A percentile compares a stretch with the other conserved stretches of the same genome.
Conservation (phyloP, 2,888 invertebrate species). For the Volucella bombylans region DNA sequence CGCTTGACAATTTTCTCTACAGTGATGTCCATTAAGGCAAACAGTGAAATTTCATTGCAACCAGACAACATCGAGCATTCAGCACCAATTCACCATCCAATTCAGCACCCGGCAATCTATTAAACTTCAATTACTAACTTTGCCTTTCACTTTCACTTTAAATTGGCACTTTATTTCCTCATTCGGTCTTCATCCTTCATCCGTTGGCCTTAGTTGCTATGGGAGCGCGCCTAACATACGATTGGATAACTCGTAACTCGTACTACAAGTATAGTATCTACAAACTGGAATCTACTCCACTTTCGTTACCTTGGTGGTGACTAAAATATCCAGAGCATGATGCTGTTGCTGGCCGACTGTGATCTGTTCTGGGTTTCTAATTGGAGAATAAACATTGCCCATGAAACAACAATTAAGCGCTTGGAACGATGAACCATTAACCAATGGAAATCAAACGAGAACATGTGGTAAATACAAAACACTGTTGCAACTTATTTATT, state of each 20-base stretch:
- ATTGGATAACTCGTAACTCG: too few species aligned
- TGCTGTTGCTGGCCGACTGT: conserved; percentile 21
- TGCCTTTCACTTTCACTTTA: background rate
- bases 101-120: conserved; percentile 48
- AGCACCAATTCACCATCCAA: conserved; percentile 6
- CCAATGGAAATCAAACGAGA: conserved; percentile 40
- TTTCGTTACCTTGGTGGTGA: background rate
- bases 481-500: conserved; percentile 57
- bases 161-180: conserved; percentile 14
- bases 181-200: conserved; percentile 10
- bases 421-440: conserved; percentile 56
- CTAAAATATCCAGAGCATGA: conserved; percentile 22
- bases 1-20: conserved; percentile 21
- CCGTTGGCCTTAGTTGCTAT: background rate
- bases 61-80: conserved; percentile 31
- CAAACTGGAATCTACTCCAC: conserved; percentile 56
- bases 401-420: conserved; percentile 70
- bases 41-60: conserved; percentile 24
- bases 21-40: conserved; percentile 19
- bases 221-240: too few species aligned
- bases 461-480: conserved; percentile 14
- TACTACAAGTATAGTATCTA: background rate
- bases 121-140: conserved; percentile 65
- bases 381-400: conserved; percentile 71
- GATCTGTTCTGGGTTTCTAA: conserved; percentile 57